Evolutionary conservation across 2,113 vertebrate genomes (phyloP), one percentile per base, ranked within the genome.

Genomic region (Triplophysa tibetana): DNA sequence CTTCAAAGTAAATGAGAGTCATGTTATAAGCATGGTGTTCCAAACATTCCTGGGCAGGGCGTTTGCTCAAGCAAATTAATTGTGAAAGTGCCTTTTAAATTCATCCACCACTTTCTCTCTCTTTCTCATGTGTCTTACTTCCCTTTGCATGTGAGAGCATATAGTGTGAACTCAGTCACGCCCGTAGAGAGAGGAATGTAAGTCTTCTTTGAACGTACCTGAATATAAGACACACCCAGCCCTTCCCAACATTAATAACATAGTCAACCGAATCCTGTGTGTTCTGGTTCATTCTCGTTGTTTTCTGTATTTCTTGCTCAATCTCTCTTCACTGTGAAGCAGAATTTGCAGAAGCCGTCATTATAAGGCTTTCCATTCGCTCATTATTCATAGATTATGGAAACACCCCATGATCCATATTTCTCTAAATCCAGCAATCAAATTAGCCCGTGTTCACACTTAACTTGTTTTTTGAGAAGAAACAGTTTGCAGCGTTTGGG

Each of bases 141-240:
- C 77, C 38, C 50, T 23, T 43, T 86, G 73, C 84, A 23, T 83
- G 88, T 83, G 77, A 33, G 72, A 80, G 77, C 54, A 69, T 88
- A 87, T 84, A 64, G 70, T 54, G 75, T 26, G 50, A 50, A 8
- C 77, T 76, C 70, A 9, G 75, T 80, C 88, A 79, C 83, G 76
- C 89, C 88, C 81, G 13, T 21, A 60, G 9, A 41, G 21, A 86
- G 81, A 77, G 87, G 87, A 92, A 92, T 90, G 89, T 45, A 78
- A 17, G 8, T 58, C 33, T 73, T 29, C 54, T 73, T 43, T 43
- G 70, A 73, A 24, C 33, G 17, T n/a, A 73, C 52, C 19, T 41
- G 29, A 72, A 56, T 13, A 54, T 13, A 24, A 4, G 58, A 80
- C 82, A 79, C 77, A 70, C 82, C 77, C 70, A 50, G 50, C 64